Base-by-base conservation (phyloP, 2,797 vertebrate genomes). In the Acanthurus lineatus region DNA sequence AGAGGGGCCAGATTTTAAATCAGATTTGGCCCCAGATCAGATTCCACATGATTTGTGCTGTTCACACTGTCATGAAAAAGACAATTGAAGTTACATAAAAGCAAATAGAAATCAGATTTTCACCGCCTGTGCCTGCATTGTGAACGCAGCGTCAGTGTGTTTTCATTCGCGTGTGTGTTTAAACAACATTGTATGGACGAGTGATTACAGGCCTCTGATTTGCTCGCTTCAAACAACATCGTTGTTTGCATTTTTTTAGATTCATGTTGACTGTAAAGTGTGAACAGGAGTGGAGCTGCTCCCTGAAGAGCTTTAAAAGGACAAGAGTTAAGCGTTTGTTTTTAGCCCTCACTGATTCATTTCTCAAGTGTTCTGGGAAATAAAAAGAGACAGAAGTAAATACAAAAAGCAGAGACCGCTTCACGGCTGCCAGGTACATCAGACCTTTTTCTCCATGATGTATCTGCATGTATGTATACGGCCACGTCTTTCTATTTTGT, bases 271-370 rank as follows among this genome's bases (percentile, higher is more conserved):
- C 53, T 69, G 52, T 61, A 56, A 35, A 9, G 14, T 47, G 45
- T 65, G 69, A 75, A 69, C 69, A 35, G 58, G 22, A 76, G 45
- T 45, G n/a, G 8, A 20, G 58, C 73, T 35, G 38, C 64, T 67
- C 69, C 25, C 65, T 48, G 59, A 16, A 65, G 69, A 76, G 79
- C 77, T 88, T 70, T 83, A 78, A 78, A 89, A 83, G 79, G 70
- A 81, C 75, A 66, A 32, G 15, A 63, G 57, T 67, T 49, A 57
- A 47, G 10, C 1, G 44, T 71, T 81, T 73, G 58, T 83, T 83
- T 81, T 67, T 20, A 70, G 22, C 48, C 60, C 57, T 73, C 44
- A 11, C 54, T 72, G 77, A 81, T 74, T 80, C 4, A 82, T 81
- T 76, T 28, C 60, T 75, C 28, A 73, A 49, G 14, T 48, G 28